Evolutionary conservation across 2,888 invertebrate species (phyloP).

Genomic region (Himalopsyche japonica): DNA sequence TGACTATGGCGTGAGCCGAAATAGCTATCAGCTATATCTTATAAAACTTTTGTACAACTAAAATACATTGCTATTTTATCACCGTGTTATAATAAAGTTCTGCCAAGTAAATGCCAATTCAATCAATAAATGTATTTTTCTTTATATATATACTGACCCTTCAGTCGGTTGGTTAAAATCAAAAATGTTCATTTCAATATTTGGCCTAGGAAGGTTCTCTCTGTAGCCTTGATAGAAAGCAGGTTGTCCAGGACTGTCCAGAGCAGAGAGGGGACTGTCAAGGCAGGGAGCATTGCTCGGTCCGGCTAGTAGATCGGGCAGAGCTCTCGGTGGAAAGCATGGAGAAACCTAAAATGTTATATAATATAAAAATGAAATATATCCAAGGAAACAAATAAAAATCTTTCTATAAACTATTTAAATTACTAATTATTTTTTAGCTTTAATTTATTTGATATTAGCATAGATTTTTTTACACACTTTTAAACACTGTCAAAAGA

Average conservation of each 20-base stretch:
- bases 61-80: too few species aligned
- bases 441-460: too few species aligned
- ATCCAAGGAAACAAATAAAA: neutral
- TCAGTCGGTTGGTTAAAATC: constrained; percentile 13
- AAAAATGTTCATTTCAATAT: constrained; percentile 17
- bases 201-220: neutral
- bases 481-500: too few species aligned
- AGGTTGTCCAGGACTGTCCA: constrained; percentile 25
- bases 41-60: too few species aligned
- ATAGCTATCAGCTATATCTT: too few species aligned
- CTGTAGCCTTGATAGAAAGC: neutral
- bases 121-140: too few species aligned
- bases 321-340: neutral
- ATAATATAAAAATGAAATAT: neutral
- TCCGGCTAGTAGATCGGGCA: neutral
- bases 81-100: too few species aligned
- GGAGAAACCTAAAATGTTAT: neutral
- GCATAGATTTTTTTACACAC: too few species aligned
- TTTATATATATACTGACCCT: neutral
- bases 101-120: too few species aligned
- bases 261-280: constrained; percentile 4
- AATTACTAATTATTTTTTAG: too few species aligned
- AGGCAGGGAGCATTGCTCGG: neutral
- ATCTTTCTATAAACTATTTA: too few species aligned
- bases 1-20: too few species aligned